Evolutionary conservation across 2,888 invertebrate species (phyloP).

Genomic region (Quadroppia sp.): DNA sequence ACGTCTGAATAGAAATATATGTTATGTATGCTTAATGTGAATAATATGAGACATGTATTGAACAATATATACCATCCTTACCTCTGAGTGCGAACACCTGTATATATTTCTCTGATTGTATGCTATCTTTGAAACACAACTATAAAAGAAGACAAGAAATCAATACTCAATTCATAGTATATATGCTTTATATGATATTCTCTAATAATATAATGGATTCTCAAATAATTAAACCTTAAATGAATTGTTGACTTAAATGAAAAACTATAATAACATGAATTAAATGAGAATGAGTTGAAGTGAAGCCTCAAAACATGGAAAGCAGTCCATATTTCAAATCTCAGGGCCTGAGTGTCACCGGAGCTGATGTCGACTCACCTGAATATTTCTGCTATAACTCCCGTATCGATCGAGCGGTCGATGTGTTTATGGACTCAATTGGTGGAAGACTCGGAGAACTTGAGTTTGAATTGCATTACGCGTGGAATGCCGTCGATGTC

Average conservation of each 20-base stretch:
- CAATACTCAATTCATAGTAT: neutral
- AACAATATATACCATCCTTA: neutral
- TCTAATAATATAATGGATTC: neutral
- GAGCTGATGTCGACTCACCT: constrained; percentile 8
- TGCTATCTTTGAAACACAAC: neutral
- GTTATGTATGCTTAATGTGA: neutral
- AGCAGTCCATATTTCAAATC: neutral
- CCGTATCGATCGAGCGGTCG: constrained; percentile 55
- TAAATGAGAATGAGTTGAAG: neutral
- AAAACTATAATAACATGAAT: neutral
- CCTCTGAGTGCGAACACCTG: neutral
- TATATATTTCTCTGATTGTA: constrained; percentile 8
- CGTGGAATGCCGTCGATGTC: constrained; percentile 84
- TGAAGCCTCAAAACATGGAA: neutral
- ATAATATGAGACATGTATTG: neutral
- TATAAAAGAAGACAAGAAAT: neutral
- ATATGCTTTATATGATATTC: neutral
- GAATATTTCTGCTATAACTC: neutral
- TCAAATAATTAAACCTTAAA: neutral
- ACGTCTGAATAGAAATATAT: neutral
- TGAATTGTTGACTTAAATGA: neutral
- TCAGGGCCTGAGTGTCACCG: neutral
- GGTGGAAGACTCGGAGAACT: constrained; percentile 78
- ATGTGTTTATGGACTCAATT: constrained; percentile 84
- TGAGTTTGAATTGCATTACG: constrained; percentile 84